Conservation (phyloP, 2,888 invertebrate genomes). For the Ophion slaviceki region DNA sequence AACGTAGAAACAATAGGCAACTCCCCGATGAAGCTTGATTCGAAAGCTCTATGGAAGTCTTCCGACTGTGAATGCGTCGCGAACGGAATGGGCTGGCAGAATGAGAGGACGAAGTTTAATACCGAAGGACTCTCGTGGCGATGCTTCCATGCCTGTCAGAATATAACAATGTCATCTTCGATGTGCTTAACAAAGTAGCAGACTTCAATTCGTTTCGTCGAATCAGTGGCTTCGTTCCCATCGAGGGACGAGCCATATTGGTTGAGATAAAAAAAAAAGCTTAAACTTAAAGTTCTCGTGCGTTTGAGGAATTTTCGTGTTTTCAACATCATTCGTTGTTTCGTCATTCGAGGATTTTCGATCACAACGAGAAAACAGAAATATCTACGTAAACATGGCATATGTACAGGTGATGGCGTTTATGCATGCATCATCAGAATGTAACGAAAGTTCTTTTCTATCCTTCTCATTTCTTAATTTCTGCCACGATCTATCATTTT, state of each 20-base stretch:
- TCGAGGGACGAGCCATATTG: not conserved
- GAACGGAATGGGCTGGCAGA: not conserved
- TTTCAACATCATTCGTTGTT: slow-evolving; percentile 39
- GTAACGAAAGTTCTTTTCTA: slow-evolving; percentile 2
- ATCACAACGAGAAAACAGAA: slow-evolving; percentile 15
- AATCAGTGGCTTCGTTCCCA: not conserved
- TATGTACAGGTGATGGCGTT: slow-evolving; percentile 75
- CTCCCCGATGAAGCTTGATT: not conserved
- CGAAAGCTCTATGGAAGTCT: not conserved
- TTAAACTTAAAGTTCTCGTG: not conserved
- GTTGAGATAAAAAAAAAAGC: not conserved
- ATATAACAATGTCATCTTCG: not conserved
- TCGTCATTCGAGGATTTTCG: not conserved
- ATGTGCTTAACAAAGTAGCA: not conserved
- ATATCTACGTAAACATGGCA: slow-evolving; percentile 71
- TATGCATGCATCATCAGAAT: not conserved
- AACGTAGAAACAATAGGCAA: not conserved
- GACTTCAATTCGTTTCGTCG: not conserved
- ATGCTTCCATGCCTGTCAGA: not conserved
- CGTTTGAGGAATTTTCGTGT: slow-evolving; percentile 19
- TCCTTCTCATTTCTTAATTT: not conserved
- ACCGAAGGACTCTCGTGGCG: not conserved
- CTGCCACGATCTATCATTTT: no score
- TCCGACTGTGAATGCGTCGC: not conserved
- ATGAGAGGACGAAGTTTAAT: not conserved